Evolutionary conservation across 2,797 vertebrate species (phyloP).

Genomic region (Lophotriccus pileatus): DNA sequence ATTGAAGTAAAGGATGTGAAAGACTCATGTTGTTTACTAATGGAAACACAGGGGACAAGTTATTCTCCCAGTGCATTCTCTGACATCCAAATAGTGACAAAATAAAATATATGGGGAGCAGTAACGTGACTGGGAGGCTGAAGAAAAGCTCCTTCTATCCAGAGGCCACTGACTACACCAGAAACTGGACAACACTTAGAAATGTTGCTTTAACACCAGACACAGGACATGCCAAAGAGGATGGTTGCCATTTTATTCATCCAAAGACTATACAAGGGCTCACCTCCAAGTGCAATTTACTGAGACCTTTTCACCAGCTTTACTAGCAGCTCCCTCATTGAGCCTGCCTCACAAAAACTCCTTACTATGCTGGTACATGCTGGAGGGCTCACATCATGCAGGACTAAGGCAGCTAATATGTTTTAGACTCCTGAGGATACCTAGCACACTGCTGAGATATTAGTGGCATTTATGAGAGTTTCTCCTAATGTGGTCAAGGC

Average conservation of each 20-base stretch:
- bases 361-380: neutral
- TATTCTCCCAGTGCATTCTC: neutral
- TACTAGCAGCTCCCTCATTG: neutral
- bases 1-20: neutral
- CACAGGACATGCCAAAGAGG: neutral
- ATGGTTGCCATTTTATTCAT: neutral
- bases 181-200: neutral
- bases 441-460: neutral
- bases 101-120: neutral
- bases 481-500: neutral
- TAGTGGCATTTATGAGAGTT: neutral
- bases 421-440: neutral
- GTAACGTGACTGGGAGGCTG: neutral
- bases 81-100: neutral
- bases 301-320: neutral
- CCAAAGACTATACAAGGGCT: neutral
- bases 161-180: neutral
- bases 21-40: neutral
- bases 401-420: neutral
- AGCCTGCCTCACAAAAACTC: neutral
- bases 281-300: neutral
- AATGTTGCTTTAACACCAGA: neutral
- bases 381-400: neutral
- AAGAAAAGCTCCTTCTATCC: neutral
- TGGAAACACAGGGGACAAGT: neutral